Evolutionary conservation across 2,797 vertebrate species (phyloP), one percentile per base, ranked within the genome.

Genomic region (Xyrichtys novacula): DNA sequence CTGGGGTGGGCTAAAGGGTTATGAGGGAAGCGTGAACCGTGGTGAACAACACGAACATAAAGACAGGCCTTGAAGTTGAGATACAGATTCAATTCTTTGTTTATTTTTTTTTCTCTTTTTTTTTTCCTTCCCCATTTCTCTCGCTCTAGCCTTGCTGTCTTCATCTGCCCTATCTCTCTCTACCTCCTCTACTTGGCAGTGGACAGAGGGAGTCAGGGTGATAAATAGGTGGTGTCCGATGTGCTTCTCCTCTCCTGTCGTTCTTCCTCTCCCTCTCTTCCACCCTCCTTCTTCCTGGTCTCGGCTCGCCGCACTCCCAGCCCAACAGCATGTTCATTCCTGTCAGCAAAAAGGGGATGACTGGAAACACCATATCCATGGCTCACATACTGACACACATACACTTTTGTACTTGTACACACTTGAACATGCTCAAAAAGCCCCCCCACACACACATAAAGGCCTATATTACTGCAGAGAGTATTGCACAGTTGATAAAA

Each of bases 151-250:
- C 28, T 63, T 75, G 46, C 76, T 70, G 65, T 82, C 83, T 85
- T 87, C 76, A 84, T 88, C 81, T 52, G 20, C 42, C 44, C 57
- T 34, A 47, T 68, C 78, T 36, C 54, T 32, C 42, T 52, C 29
- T 54, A 15, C 44, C 59, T 59, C 49, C 76, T 83, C 77, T 81
- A 65, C 62, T 70, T 85, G 80, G 84, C 74, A 80, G 84, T 83
- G 87, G 88, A 90, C 72, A 65, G 88, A 85, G 79, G 78, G 70
- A 89, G 77, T 84, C 75, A 74, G 84, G 82, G 87, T 92, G 89
- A 92, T 92, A 90, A 91, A 92, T 91, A 89, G 89, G 81, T 84
- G 86, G 89, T 92, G 89, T 91, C 90, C 82, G 55, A 87, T 88
- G 76, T 84, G 85, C 79, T 89, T 89, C 88, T 84, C 81, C 86